These are phyloP conservation scores for Magallana ariakensis DNA, from an alignment of 1,140 invertebrate species.

Conservation along the genomic window DNA sequence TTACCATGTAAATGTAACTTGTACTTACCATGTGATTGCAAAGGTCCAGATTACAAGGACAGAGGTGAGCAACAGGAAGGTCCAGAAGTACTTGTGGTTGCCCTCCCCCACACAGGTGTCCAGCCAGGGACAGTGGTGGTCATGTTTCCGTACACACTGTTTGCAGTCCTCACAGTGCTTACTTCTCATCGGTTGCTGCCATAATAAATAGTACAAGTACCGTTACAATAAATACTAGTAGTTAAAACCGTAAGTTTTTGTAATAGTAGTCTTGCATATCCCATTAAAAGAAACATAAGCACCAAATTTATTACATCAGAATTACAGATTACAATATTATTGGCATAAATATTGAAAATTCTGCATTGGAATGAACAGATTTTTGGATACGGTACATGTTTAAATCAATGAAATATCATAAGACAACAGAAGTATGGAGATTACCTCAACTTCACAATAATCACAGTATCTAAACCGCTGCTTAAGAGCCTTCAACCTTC, in stretches of 20 bases:
- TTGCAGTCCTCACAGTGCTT: conserved; percentile 79
- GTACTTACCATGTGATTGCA: conserved; percentile 75
- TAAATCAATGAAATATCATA: no score
- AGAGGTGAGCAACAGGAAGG: conserved; percentile 74
- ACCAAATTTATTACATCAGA: no score
- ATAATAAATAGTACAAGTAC: conserved; percentile 24
- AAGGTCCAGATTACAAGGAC: conserved; percentile 74
- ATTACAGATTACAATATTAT: no score
- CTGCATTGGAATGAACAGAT: no score
- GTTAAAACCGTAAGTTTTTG: no score
- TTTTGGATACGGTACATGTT: no score
- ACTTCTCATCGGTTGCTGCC: conserved; percentile 78
- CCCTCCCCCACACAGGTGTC: conserved; percentile 79
- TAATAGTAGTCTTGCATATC: no score
- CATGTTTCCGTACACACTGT: conserved; percentile 77
- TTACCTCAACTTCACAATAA: conserved; percentile 75
- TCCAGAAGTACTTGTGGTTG: conserved; percentile 78
- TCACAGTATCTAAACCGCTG: conserved; percentile 72
- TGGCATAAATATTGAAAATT: no score
- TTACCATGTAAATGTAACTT: no score
- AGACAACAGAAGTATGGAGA: not conserved
- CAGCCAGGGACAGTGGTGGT: conserved; percentile 80
- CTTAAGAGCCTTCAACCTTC: conserved; percentile 11
- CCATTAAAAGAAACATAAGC: no score
- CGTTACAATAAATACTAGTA: no score